Percentiles rank a stretch among this genome's conserved stretches.
These are phyloP conservation scores for Athene noctua DNA, from an alignment of 2,113 vertebrate genomes.

Conservation along the genomic window DNA sequence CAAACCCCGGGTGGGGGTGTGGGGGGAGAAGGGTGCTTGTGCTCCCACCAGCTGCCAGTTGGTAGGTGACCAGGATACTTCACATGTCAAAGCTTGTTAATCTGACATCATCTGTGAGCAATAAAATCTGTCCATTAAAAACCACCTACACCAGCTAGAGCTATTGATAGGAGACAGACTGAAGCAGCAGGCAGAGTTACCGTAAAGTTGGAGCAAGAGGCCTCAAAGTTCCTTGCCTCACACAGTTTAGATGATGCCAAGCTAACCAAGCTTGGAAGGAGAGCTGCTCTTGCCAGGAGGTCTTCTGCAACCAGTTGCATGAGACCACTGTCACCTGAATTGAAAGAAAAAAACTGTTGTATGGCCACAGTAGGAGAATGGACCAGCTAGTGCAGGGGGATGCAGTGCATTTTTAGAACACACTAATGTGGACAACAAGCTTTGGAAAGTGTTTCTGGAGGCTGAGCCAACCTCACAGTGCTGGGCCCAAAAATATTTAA, in stretches of 20 bases:
- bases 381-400: neutral
- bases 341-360: neutral
- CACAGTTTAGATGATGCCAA: neutral
- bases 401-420: neutral
- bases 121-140: neutral
- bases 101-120: neutral
- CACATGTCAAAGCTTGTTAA: neutral
- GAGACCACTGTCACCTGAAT: neutral
- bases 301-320: neutral
- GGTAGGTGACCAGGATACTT: neutral
- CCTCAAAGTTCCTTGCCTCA: neutral
- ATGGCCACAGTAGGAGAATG: accelerated
- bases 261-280: neutral
- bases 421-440: neutral
- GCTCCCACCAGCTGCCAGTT: neutral
- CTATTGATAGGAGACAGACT: neutral
- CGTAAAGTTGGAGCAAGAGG: neutral
- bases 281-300: neutral
- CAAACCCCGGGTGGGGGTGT: neutral
- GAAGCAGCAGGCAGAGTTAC: neutral
- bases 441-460: slow-evolving; percentile 1
- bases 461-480: neutral
- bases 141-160: neutral
- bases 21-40: neutral
- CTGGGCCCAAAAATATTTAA: neutral